A percentile compares a stretch with the other conserved stretches of the same genome.
phyloP scores from a whole-genome alignment of 2,888 invertebrate genomes.

The Melipona bicolor region DNA sequence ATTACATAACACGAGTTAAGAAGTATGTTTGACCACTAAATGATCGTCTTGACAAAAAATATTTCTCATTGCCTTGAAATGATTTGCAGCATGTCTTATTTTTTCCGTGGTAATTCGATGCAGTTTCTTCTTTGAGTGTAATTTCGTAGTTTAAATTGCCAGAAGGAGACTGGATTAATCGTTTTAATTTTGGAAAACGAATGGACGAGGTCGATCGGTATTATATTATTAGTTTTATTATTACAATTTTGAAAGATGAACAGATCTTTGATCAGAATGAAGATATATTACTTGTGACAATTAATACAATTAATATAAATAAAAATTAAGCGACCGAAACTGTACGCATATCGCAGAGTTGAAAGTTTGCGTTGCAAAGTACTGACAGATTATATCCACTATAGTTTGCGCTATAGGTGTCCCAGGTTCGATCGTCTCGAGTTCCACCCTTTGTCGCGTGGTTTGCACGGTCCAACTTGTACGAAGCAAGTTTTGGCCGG shows the following conservation, averaged over 20 bases:
- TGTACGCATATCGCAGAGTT: too few species aligned
- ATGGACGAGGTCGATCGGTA: too few species aligned
- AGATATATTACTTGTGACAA: neutral
- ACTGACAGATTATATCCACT: constrained; percentile 24
- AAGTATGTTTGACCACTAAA: neutral
- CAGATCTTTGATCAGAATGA: neutral
- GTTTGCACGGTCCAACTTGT: constrained; percentile 43
- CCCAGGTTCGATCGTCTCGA: constrained; percentile 5
- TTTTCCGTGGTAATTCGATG: neutral
- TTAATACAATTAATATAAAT: too few species aligned
- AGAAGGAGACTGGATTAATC: too few species aligned
- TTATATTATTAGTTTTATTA: too few species aligned
- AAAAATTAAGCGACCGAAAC: too few species aligned
- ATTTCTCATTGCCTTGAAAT: neutral
- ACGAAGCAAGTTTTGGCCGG: constrained; percentile 47
- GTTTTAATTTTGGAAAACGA: too few species aligned
- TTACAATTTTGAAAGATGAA: too few species aligned
- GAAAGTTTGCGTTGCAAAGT: neutral
- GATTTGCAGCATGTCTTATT: neutral
- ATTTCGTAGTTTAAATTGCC: neutral
- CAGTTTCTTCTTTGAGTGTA: neutral
- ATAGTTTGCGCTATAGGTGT: constrained; percentile 8
- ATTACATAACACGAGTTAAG: constrained; percentile 45
- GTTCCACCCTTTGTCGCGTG: neutral
- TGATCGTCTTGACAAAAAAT: neutral